phyloP scores from a whole-genome alignment of 1,140 invertebrate genomes.

The Aleiodes sp. region DNA sequence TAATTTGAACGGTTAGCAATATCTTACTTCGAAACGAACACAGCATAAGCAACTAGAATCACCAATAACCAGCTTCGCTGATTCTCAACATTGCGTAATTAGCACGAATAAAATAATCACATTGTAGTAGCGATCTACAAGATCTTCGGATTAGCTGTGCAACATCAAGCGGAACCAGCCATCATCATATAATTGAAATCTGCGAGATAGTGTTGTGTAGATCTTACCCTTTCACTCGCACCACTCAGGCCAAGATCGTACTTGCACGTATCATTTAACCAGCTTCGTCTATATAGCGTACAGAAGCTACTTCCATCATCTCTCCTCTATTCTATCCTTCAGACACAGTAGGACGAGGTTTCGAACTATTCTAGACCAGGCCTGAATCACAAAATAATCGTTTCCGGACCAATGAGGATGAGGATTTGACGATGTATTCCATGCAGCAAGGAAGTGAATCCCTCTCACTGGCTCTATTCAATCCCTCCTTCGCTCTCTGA shows the following conservation, averaged over 20 bases:
- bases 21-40: too few relatives aligned
- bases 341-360: not conserved
- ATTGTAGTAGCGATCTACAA: too few relatives aligned
- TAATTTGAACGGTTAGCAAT: too few relatives aligned
- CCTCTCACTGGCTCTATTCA: not conserved
- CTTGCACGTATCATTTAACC: not conserved
- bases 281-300: not conserved
- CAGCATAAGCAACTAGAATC: too few relatives aligned
- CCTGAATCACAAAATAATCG: conserved; percentile 41
- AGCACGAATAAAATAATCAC: too few relatives aligned
- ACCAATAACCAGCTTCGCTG: too few relatives aligned
- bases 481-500: not conserved
- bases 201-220: too few relatives aligned
- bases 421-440: not conserved
- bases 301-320: not conserved
- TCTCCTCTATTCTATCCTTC: not conserved
- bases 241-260: not conserved
- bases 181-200: too few relatives aligned
- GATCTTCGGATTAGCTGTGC: too few relatives aligned
- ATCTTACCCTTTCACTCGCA: too few relatives aligned
- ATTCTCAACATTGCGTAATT: too few relatives aligned
- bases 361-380: conserved; percentile 8
- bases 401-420: conserved; percentile 27
- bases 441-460: not conserved
- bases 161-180: too few relatives aligned